phyloP scores from a whole-genome alignment of 2,113 vertebrate genomes.

The Tretioscincus oriximinensis region DNA sequence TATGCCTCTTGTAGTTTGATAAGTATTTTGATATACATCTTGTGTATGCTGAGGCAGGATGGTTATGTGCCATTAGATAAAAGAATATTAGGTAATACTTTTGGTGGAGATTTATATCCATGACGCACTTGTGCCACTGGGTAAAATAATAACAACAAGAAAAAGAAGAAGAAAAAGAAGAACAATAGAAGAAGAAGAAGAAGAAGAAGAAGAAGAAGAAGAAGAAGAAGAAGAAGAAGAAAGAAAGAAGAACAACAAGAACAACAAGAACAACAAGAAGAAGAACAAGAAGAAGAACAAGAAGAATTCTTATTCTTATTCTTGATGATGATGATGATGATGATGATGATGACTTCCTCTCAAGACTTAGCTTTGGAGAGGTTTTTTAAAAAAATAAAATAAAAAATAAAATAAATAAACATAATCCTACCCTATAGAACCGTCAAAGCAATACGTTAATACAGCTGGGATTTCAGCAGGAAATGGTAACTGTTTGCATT shows the following conservation, averaged over 20 bases:
- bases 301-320: too few species aligned
- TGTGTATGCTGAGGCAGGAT: background rate
- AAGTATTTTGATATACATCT: background rate
- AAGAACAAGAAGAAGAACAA: too few species aligned
- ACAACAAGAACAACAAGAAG: too few species aligned
- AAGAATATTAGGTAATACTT: background rate
- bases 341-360: background rate
- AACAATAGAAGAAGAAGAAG: too few species aligned
- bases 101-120: background rate
- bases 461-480: slow-evolving; percentile 50
- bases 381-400: too few species aligned
- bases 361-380: background rate
- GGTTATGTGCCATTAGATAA: background rate
- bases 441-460: slow-evolving; percentile 57
- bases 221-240: too few species aligned
- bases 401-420: too few species aligned
- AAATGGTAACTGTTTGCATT: slow-evolving; percentile 46
- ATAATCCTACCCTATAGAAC: background rate
- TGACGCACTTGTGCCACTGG: background rate
- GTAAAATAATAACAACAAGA: background rate
- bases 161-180: too few species aligned
- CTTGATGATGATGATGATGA: background rate
- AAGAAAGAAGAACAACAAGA: too few species aligned
- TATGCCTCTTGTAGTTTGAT: background rate
- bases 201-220: too few species aligned